Percentiles rank a stretch among this genome's conserved stretches.
phyloP scores from a whole-genome alignment of 2,113 vertebrate genomes.

The Pimephales promelas region DNA sequence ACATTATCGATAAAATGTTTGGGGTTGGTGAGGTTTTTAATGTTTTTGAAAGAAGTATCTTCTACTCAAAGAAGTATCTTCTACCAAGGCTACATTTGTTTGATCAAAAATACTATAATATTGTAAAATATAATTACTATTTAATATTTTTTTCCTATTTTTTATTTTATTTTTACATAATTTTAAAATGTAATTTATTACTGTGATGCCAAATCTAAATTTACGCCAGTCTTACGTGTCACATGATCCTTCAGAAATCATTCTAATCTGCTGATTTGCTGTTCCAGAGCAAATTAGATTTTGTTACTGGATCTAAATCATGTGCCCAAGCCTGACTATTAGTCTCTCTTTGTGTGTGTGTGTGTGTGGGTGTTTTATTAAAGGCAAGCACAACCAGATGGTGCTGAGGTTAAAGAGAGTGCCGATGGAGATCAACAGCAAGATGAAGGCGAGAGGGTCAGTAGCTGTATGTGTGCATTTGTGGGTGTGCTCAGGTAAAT shows the following conservation, averaged over 20 bases:
- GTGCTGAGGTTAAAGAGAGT: conserved; percentile 68
- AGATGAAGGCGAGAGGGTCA: conserved; percentile 59
- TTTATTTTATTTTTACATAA: too few species aligned
- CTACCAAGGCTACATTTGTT: neutral
- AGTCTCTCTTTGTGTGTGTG: neutral
- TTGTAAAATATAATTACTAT: too few species aligned
- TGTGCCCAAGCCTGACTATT: neutral
- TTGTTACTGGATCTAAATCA: neutral
- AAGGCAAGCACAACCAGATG: conserved; percentile 66
- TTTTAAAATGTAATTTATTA: too few species aligned
- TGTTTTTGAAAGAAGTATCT: neutral
- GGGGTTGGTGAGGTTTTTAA: neutral
- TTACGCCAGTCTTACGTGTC: neutral
- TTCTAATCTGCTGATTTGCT: too few species aligned
- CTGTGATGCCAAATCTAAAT: neutral
- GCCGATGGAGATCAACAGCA: conserved; percentile 59
- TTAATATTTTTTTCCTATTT: too few species aligned
- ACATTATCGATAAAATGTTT: neutral
- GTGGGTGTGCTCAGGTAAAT: neutral
- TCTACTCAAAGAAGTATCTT: neutral
- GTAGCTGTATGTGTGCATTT: neutral
- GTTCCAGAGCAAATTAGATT: neutral
- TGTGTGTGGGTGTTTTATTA: neutral
- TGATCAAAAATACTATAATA: neutral
- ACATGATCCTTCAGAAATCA: neutral